These are phyloP conservation scores for Octodonta nipae DNA, from an alignment of 2,888 invertebrate species.

Conservation along the genomic window DNA sequence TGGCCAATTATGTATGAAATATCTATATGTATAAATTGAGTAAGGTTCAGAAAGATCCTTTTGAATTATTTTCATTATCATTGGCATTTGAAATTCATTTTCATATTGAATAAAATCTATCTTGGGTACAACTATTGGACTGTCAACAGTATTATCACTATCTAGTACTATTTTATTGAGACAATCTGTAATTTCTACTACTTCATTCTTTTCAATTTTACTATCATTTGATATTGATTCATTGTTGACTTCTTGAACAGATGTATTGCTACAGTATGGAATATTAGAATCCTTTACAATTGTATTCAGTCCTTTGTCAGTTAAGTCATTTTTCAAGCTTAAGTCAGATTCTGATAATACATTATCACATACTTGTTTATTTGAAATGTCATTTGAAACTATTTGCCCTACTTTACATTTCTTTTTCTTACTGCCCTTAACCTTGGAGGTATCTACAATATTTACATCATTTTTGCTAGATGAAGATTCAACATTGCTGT, in stretches of 20 bases:
- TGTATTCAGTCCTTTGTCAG: not conserved
- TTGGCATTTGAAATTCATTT: conserved; percentile 94
- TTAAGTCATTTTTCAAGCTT: not conserved
- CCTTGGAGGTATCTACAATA: conserved; percentile 18
- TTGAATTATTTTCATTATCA: conserved; percentile 97
- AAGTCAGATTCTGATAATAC: not conserved
- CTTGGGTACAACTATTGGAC: conserved; percentile 12
- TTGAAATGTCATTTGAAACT: conserved; percentile 24
- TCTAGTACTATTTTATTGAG: conserved; percentile 5
- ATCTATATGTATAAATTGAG: conserved; percentile 99
- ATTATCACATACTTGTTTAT: not conserved
- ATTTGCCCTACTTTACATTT: conserved; percentile 17
- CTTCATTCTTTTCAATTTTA: not conserved
- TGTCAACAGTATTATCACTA: not conserved
- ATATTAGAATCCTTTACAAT: not conserved
- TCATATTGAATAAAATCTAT: conserved; percentile 64
- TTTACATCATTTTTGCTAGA: conserved; percentile 15
- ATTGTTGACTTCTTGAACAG: not conserved
- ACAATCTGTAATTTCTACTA: conserved; percentile 6
- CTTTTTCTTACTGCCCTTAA: conserved; percentile 17
- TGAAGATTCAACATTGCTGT: no score
- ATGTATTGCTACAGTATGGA: not conserved
- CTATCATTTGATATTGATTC: not conserved
- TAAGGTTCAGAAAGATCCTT: conserved; percentile 99
- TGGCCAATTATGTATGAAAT: conserved; percentile 99